A percentile compares a stretch with the other conserved stretches of the same genome.
Evolutionary conservation across 1,140 invertebrate genomes (phyloP).

Genomic region (Solenopsis fugax): DNA sequence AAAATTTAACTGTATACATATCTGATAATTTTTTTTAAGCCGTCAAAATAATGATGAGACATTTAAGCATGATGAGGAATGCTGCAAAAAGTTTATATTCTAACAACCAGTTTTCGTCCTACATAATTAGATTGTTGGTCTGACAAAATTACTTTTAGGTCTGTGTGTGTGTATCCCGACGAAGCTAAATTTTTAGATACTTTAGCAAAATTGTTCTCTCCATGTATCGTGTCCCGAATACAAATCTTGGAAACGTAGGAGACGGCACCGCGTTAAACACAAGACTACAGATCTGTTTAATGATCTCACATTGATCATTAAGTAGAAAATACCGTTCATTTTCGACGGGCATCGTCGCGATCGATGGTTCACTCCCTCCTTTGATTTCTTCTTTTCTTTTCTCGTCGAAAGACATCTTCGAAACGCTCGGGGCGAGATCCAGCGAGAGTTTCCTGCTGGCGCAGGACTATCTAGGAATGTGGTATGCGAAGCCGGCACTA

Average conservation of each 20-base stretch:
- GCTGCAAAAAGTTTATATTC: too few species aligned
- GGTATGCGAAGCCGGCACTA: constrained; percentile 65
- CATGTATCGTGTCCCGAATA: too few species aligned
- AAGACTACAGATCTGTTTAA: constrained; percentile 12
- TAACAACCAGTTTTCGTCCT: too few species aligned
- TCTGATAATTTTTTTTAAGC: too few species aligned
- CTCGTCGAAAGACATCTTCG: constrained; percentile 44
- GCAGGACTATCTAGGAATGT: constrained; percentile 79
- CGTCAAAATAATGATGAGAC: too few species aligned
- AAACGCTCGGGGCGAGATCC: constrained; percentile 47
- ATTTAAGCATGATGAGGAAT: too few species aligned
- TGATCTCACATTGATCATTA: neutral
- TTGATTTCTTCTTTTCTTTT: constrained; percentile 26
- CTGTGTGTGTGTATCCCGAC: too few species aligned
- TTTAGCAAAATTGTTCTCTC: too few species aligned
- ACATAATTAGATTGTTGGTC: too few species aligned
- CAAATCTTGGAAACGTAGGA: neutral
- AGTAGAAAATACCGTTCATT: constrained; percentile 16
- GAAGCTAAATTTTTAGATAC: too few species aligned
- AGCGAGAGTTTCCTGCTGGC: constrained; percentile 77
- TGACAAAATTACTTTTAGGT: too few species aligned
- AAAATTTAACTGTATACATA: too few species aligned
- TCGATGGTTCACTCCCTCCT: constrained; percentile 41
- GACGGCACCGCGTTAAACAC: neutral
- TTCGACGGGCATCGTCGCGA: neutral